Base-by-base conservation (phyloP, 2,113 vertebrate species). In the Pseudopodoces humilis region DNA sequence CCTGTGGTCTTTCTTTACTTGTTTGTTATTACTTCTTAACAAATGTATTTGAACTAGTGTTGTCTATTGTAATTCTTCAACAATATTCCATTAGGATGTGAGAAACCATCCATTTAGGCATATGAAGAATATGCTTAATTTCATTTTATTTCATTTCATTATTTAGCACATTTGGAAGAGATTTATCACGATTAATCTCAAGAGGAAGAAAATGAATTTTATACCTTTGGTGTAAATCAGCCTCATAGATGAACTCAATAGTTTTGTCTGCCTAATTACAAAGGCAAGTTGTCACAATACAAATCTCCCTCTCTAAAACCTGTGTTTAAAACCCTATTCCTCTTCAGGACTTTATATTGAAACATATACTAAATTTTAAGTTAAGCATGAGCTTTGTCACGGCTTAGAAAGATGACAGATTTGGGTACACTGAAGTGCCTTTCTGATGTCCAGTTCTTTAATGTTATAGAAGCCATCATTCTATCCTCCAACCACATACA, bases 161-260 rank as follows among this genome's bases (percentile, higher is more conserved):
- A 86, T 80, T 86, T 94, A 81, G 41, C 49, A 86, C 37, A 77
- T 88, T 93, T 94, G 60, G 65, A 92, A 88, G 52, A 81, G 56
- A 72, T 95, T 96, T 93, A 93, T 93, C 62, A 92, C 0, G 0
- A 92, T 92, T 88, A 95, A 92, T 92, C 83, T 94, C 88, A 87
- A 91, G 65, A 87, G 88, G n/a, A 83, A 84, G 53, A 93, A 94
- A 95, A 89, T 39, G 9, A 94, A 76, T 89, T 71, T n/a, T 65
- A 92, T 82, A 71, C n/a, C 55, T 96, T 92, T 83, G 67, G 79
- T 86, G 75, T 74, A 92, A 90, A 88, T 93, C 64, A 86, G 43
- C 55, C 87, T 69, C 0, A 0, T 74, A 63, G 43, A 70, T 67
- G 56, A 95, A 72, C 50, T 63, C 41, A 72, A 50, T 56, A 68